Evolutionary conservation across 2,888 invertebrate genomes (phyloP), one percentile per base, ranked within the genome.

Genomic region (Pristionchus maxplancki): DNA sequence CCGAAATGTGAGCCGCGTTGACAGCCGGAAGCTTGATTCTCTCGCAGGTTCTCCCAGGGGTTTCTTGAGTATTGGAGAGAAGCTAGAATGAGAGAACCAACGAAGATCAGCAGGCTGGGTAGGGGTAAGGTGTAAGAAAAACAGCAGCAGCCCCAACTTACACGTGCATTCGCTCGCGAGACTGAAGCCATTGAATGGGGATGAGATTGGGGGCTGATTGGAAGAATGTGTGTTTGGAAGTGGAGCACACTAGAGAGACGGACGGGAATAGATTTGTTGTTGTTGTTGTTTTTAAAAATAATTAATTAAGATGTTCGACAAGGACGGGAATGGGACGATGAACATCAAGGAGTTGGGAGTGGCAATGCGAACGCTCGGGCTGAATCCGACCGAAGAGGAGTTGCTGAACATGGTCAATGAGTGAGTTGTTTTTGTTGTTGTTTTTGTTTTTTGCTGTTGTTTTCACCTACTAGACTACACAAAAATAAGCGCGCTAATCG

Each of bases 301-400:
- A n/a, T n/a, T n/a, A n/a, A n/a, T n/a, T 58, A 58, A 94, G 93
- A 91, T 94, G 90, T 95, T 95, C 90, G 94, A 95, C 90, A 94
- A 94, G 88, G 95, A 95, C 90, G 93, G 94, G 13, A 95, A 94
- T 83, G 95, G 95, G 3, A 95, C 95, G 67, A 95, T 95, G 93
- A 94, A 93, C 90, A 95, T 94, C 87, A 95, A 95, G 90, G 95
- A 95, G 89, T 89, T 95, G 88, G 95, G 95, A 37, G 93, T 94
- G 6, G 95, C 95, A 40, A 95, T 95, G 95, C 89, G 95, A 84
- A 95, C 94, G 15, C 89, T 95, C 34, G 95, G 95, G 28, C 89
- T 95, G 88, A 95, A 95, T 90, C 95, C 95, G 82, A 95, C 95
- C 31, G 95, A 95, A 86, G 91, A 94, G 71, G 94, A 94, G 85